Conservation (phyloP, 2,888 invertebrate species). For the Stenodema calcarata region DNA sequence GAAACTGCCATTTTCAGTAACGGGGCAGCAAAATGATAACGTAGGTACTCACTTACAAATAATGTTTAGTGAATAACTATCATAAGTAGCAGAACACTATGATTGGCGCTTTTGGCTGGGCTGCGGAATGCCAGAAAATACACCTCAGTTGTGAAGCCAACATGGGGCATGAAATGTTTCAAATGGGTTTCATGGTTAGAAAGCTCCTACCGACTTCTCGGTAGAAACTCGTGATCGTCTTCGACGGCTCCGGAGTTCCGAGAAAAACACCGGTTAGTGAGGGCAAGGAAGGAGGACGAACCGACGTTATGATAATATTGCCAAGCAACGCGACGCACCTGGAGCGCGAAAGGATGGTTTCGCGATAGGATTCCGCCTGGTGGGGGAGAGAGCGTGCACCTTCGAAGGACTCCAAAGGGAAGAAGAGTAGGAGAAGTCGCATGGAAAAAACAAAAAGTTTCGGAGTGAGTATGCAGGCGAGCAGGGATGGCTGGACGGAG, state of each 20-base stretch:
- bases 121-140: background rate
- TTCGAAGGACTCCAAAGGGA: slow-evolving; percentile 13
- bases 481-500: background rate
- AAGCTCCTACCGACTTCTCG: background rate
- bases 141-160: background rate
- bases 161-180: background rate
- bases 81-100: too few species aligned
- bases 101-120: too few species aligned
- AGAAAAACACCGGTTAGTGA: background rate
- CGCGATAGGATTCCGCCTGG: background rate
- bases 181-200: background rate
- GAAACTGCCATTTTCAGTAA: too few species aligned
- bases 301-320: background rate
- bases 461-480: background rate
- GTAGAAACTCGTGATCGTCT: background rate
- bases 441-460: background rate
- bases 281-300: background rate
- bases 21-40: too few species aligned
- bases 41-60: too few species aligned
- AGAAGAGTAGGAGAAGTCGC: slow-evolving; percentile 1
- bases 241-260: background rate
- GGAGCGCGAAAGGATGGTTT: background rate
- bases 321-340: background rate
- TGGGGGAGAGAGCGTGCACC: background rate
- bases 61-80: too few species aligned